Evolutionary conservation across 2,797 vertebrate genomes (phyloP).

Genomic region (Sebastes hubbsi): DNA sequence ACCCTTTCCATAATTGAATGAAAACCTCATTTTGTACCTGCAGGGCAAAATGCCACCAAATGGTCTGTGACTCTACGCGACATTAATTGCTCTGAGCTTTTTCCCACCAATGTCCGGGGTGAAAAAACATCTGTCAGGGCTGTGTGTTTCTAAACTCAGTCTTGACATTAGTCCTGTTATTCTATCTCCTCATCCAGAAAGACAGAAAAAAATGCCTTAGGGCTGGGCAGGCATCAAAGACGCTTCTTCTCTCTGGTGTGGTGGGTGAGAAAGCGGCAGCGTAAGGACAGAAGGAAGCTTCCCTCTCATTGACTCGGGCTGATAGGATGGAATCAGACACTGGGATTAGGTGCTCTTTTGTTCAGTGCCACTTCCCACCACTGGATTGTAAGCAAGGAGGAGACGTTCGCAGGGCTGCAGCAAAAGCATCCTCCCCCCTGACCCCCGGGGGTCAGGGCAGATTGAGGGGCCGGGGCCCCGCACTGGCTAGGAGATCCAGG

Average conservation of each 20-base stretch:
- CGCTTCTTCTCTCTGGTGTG: slow-evolving; percentile 77
- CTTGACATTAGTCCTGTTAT: slow-evolving; percentile 85
- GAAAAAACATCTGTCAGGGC: slow-evolving; percentile 81
- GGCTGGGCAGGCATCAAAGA: slow-evolving; percentile 85
- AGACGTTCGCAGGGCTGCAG: slow-evolving; percentile 74
- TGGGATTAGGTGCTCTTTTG: slow-evolving; percentile 85
- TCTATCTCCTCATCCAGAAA: slow-evolving; percentile 84
- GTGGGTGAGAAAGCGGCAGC: slow-evolving; percentile 77
- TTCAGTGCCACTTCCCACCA: slow-evolving; percentile 83
- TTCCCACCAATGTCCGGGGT: slow-evolving; percentile 78
- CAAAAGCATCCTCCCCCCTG: slow-evolving; percentile 72
- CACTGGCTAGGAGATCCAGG: slow-evolving; percentile 39
- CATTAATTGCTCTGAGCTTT: slow-evolving; percentile 73
- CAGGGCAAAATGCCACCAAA: slow-evolving; percentile 59
- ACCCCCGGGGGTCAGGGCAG: slow-evolving; percentile 73
- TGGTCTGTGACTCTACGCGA: slow-evolving; percentile 59
- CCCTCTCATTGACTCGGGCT: slow-evolving; percentile 83
- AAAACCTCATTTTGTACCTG: slow-evolving; percentile 45
- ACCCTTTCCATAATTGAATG: slow-evolving; percentile 30
- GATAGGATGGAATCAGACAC: slow-evolving; percentile 87
- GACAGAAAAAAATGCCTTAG: slow-evolving; percentile 80
- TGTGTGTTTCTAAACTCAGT: slow-evolving; percentile 80
- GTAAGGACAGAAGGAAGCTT: slow-evolving; percentile 82
- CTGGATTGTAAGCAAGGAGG: slow-evolving; percentile 81
- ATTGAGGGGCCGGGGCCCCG: slow-evolving; percentile 61